These are phyloP conservation scores for Crocodylus rhombifer DNA, from an alignment of 2,797 vertebrate species.

Conservation along the genomic window DNA sequence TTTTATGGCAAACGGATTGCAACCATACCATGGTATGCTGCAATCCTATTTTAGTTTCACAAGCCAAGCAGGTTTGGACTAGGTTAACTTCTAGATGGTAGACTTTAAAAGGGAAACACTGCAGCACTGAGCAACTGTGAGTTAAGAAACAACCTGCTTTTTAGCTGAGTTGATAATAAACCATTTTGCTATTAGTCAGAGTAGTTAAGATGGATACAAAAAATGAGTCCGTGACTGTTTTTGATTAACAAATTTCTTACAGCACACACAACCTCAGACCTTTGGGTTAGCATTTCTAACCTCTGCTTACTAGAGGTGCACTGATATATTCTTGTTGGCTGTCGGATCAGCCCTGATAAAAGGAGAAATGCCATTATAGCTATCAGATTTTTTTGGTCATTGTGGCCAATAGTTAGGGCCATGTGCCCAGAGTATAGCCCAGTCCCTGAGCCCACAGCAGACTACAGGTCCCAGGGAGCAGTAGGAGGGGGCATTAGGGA, in stretches of 20 bases:
- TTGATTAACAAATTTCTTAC: neutral
- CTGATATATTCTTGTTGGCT: no score
- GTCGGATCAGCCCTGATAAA: no score
- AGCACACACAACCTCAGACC: neutral
- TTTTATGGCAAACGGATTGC: neutral
- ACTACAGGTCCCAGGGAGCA: no score
- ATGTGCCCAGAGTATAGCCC: no score
- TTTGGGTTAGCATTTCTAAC: neutral
- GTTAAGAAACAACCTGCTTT: neutral
- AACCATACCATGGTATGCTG: neutral
- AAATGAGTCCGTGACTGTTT: neutral
- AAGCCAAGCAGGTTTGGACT: neutral
- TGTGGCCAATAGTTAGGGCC: no score
- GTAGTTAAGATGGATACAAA: neutral
- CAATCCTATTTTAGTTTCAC: neutral
- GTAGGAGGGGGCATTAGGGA: no score
- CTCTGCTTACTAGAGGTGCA: neutral
- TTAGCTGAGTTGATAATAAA: neutral
- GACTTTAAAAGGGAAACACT: neutral
- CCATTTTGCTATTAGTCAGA: neutral
- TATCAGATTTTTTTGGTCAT: no score
- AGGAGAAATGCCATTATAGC: no score
- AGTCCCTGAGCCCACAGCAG: no score
- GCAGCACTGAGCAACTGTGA: neutral
- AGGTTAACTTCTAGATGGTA: neutral